Evolutionary conservation across 2,888 invertebrate species (phyloP), one percentile per base, ranked within the genome.

Genomic region (Acanthosepion esculentum): DNA sequence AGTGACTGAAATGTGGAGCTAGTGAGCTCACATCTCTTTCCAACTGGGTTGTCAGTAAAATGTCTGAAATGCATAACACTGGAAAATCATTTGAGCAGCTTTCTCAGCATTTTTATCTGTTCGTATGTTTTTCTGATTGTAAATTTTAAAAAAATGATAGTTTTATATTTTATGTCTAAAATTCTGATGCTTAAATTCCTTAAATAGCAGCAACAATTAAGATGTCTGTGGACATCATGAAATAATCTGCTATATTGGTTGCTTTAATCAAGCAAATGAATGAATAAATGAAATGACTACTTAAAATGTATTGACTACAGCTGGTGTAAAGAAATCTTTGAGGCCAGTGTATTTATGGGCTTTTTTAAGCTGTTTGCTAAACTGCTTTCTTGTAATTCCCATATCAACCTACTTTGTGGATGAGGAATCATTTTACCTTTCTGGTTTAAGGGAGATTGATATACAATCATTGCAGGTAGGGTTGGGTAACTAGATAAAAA

Each of bases 31-130:
- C 10, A n/a, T 78, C 78, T 78, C n/a, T 33, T 64, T 23, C 23
- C 64, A 20, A 64, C 23, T 64, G 26, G 26, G 29, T 7, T 78
- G n/a, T 33, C n/a, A 15, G 10, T 78, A 78, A 78, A 59, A 59
- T 59, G 59, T 59, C 6, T 59, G 20, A 23, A 55, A 33, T n/a
- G 12, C 15, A n/a, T 78, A 33, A 78, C n/a, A n/a, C 18, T n/a
- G 78, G 78, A 78, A 78, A 78, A n/a, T 78, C 78, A 78, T 33
- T 10, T 78, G 78, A 33, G 78, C 78, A 78, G 78, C 10, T 78
- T 78, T 78, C 78, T 78, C 78, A 78, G 78, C 78, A 78, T 78
- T 78, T 78, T 78, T 78, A 78, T 78, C 78, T 78, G 78, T 33
- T 78, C 78, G 33, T 78, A 15, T 78, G 78, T 78, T n/a, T 78